Evolutionary conservation across 2,797 vertebrate species (phyloP).

Genomic region (Clarias laeviceps): DNA sequence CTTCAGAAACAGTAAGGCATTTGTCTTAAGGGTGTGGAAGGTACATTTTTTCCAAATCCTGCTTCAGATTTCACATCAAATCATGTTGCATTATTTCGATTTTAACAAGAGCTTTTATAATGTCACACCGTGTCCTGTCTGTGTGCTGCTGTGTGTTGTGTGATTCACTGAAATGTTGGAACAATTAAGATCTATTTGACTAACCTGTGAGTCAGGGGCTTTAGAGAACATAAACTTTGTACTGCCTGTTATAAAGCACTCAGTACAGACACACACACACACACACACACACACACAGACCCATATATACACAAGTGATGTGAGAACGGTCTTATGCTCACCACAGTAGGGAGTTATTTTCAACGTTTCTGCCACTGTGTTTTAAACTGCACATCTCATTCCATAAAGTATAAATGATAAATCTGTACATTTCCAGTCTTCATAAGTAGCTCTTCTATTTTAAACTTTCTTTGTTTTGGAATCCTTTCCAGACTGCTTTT

Average conservation of each 20-base stretch:
- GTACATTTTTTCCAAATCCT: neutral
- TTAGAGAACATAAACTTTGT: constrained; percentile 47
- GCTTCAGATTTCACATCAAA: constrained; percentile 59
- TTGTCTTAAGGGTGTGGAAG: neutral
- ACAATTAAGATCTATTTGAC: constrained; percentile 63
- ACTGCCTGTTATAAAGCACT: constrained; percentile 38
- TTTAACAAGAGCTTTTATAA: constrained; percentile 46
- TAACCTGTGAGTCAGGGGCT: constrained; percentile 63
- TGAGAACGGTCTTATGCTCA: constrained; percentile 23
- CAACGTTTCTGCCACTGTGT: neutral
- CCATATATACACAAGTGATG: constrained; percentile 18
- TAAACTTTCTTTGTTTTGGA: constrained; percentile 31
- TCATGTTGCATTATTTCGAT: constrained; percentile 59
- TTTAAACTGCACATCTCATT: neutral
- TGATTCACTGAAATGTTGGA: constrained; percentile 58
- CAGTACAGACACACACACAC: constrained; percentile 27
- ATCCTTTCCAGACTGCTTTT: constrained; percentile 23
- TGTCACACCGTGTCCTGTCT: constrained; percentile 47
- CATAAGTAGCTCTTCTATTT: constrained; percentile 26
- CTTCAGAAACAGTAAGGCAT: neutral
- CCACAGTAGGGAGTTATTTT: constrained; percentile 28
- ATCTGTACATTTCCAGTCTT: constrained; percentile 24
- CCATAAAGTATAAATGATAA: constrained; percentile 13
- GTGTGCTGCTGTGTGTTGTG: constrained; percentile 44
- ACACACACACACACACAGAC: constrained; percentile 14